A percentile compares a stretch with the other conserved stretches of the same genome.
Evolutionary conservation across 2,113 vertebrate species (phyloP).

Genomic region (Dasyprocta punctata): DNA sequence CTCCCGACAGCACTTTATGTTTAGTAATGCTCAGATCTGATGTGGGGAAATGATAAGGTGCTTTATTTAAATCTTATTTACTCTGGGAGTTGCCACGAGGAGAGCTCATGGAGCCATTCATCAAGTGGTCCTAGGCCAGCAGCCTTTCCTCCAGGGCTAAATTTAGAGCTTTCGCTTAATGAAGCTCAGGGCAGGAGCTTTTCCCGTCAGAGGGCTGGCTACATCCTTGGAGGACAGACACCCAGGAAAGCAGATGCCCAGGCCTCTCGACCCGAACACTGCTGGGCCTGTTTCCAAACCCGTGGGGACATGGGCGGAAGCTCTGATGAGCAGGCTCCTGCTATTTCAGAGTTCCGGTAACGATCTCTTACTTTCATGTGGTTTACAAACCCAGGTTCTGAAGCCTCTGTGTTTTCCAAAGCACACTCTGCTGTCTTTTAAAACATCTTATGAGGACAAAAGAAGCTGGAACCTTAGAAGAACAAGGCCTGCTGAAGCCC

Average conservation of each 20-base stretch:
- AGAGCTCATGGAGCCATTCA: conserved; percentile 19
- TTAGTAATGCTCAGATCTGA: conserved; percentile 69
- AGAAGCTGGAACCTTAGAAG: neutral
- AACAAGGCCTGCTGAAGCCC: fast-evolving
- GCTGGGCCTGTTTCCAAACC: neutral
- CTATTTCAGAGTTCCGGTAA: neutral
- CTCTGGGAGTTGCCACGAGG: neutral
- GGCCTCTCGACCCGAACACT: neutral
- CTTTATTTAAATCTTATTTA: conserved; percentile 68
- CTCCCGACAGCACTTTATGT: conserved; percentile 66
- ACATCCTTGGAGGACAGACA: neutral
- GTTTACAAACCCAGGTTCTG: neutral
- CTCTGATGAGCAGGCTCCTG: neutral
- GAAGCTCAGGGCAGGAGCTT: neutral
- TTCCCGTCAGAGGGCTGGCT: neutral
- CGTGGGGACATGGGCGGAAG: fast-evolving
- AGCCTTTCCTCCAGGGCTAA: neutral
- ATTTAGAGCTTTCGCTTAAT: conserved; percentile 40
- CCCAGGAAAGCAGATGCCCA: neutral
- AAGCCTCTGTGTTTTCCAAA: neutral
- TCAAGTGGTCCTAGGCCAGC: conserved; percentile 29
- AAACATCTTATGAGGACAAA: neutral
- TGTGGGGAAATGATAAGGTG: conserved; percentile 26
- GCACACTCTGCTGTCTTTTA: neutral
- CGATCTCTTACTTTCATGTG: neutral